Conservation (phyloP, 92 coral and sea anemone species). For the Siderastrea siderea region DNA sequence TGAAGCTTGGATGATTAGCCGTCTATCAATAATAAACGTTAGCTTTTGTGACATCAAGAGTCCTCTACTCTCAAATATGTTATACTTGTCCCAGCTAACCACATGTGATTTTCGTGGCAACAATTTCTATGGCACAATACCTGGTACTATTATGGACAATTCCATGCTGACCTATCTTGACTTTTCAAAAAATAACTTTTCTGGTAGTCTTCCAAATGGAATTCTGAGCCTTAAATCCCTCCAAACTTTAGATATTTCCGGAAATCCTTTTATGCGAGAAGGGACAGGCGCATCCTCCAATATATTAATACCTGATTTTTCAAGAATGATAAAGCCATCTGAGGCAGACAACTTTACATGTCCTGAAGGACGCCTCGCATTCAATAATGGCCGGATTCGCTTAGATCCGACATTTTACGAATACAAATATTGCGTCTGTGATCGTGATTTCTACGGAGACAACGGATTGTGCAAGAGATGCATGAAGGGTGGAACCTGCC, state of each 20-base stretch:
- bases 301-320: constrained; percentile 29
- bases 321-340: constrained; percentile 15
- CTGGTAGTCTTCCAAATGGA: constrained; percentile 60
- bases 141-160: background rate
- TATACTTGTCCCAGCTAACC: constrained; percentile 36
- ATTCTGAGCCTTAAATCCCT: constrained; percentile 47
- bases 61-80: constrained; percentile 21
- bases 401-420: constrained; percentile 69
- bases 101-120: constrained; percentile 61
- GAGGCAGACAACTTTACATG: constrained; percentile 40
- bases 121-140: constrained; percentile 60
- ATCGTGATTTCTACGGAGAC: constrained; percentile 62
- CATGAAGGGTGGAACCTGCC: constrained; percentile 47
- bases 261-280: constrained; percentile 64
- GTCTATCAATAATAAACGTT: constrained; percentile 51
- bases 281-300: background rate
- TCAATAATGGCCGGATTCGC: constrained; percentile 63
- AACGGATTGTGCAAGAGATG: constrained; percentile 65
- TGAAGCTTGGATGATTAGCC: background rate
- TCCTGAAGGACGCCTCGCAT: constrained; percentile 58
- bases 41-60: constrained; percentile 62
- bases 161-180: constrained; percentile 53
- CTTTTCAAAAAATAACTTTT: constrained; percentile 58
- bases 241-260: constrained; percentile 74
- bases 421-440: constrained; percentile 65